These are phyloP conservation scores for Suricata suricatta DNA, from an alignment of 2,113 vertebrate species.

Conservation along the genomic window DNA sequence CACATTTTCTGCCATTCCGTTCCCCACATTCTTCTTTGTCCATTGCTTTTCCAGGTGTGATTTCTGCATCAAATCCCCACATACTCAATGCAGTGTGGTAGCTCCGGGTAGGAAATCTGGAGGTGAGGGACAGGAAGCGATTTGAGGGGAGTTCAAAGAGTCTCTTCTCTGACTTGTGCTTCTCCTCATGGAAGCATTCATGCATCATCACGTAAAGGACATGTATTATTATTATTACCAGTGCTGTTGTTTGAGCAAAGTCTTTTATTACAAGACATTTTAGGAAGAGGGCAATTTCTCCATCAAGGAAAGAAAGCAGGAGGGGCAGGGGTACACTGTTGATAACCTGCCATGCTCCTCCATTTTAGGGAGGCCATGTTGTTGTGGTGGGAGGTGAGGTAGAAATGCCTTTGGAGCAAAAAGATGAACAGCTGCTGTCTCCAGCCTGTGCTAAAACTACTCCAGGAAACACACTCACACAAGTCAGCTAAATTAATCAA, in stretches of 20 bases:
- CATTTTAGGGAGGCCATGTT: neutral
- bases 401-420: neutral
- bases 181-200: neutral
- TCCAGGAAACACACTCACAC: neutral
- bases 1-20: neutral
- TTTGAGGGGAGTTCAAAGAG: fast-evolving
- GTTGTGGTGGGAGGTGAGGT: neutral
- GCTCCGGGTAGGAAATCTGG: neutral
- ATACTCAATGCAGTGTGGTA: neutral
- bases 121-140: neutral
- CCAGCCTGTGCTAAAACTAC: neutral
- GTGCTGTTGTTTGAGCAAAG: neutral
- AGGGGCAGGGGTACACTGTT: neutral
- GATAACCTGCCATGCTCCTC: fast-evolving
- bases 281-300: neutral
- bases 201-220: neutral
- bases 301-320: neutral
- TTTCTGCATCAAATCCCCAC: neutral
- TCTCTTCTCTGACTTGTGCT: neutral
- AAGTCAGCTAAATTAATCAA: neutral
- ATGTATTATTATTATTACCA: neutral
- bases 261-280: neutral
- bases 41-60: neutral
- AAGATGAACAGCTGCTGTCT: neutral
- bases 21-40: neutral